phyloP scores from a whole-genome alignment of 1,140 invertebrate species.

The Sesamia nonagrioides region DNA sequence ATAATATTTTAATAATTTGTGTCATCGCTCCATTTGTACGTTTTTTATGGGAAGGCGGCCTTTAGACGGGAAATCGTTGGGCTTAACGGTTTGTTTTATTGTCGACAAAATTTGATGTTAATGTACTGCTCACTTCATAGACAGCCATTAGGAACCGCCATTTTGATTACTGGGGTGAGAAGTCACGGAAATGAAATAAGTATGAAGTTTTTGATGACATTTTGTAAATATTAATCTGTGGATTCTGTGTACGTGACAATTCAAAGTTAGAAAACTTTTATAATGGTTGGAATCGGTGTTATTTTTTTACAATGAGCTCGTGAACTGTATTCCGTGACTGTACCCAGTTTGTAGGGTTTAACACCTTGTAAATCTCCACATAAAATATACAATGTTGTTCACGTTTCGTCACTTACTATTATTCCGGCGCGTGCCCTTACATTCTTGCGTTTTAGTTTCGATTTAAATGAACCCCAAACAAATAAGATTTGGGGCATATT shows the following conservation, averaged over 20 bases:
- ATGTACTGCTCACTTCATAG: slow-evolving; percentile 52
- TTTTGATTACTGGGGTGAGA: slow-evolving; percentile 43
- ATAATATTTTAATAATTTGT: slow-evolving; percentile 57
- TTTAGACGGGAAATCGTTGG: slow-evolving; percentile 40
- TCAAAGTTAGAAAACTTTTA: neutral
- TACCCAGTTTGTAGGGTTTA: slow-evolving; percentile 70
- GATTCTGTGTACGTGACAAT: slow-evolving; percentile 17
- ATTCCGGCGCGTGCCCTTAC: slow-evolving; percentile 61
- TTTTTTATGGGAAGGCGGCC: slow-evolving; percentile 53
- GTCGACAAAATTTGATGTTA: slow-evolving; percentile 60
- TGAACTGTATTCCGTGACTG: slow-evolving; percentile 68
- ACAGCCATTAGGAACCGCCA: slow-evolving; percentile 41
- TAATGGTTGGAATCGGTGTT: slow-evolving; percentile 31
- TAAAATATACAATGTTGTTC: slow-evolving; percentile 81
- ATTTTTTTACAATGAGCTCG: slow-evolving; percentile 31
- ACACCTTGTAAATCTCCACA: slow-evolving; percentile 76
- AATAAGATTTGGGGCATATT: slow-evolving; percentile 45
- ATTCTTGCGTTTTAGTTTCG: slow-evolving; percentile 60
- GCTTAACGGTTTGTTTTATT: slow-evolving; percentile 63
- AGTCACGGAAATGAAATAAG: slow-evolving; percentile 9
- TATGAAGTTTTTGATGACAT: neutral
- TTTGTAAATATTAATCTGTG: slow-evolving; percentile 19
- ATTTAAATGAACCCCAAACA: slow-evolving; percentile 53
- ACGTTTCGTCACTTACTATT: slow-evolving; percentile 50
- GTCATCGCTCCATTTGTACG: slow-evolving; percentile 56